Percentiles rank a stretch among this genome's conserved stretches.
phyloP scores from a whole-genome alignment of 2,113 vertebrate species.

The Gambusia affinis region DNA sequence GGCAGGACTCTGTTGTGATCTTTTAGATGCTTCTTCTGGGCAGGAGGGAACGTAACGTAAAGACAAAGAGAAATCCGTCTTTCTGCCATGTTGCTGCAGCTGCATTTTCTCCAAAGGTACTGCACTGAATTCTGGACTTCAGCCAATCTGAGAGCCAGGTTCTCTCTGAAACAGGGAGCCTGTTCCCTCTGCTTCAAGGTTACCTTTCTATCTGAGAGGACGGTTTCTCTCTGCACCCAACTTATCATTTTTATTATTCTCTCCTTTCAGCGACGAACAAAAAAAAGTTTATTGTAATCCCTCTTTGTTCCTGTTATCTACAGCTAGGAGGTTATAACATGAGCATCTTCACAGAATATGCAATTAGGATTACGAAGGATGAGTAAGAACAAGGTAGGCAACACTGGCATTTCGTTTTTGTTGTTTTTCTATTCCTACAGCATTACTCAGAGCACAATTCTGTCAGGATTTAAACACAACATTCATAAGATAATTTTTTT shows the following conservation, averaged over 20 bases:
- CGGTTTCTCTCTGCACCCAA: conserved; percentile 44
- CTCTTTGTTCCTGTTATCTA: conserved; percentile 32
- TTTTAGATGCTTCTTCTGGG: conserved; percentile 17
- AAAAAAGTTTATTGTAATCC: conserved; percentile 37
- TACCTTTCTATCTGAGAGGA: conserved; percentile 62
- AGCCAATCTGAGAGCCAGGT: conserved; percentile 39
- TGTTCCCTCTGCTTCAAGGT: conserved; percentile 57
- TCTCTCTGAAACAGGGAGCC: conserved; percentile 42
- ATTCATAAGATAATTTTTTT: conserved; percentile 11
- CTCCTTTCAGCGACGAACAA: conserved; percentile 26
- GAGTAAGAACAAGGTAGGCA: conserved; percentile 75
- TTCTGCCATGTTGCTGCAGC: conserved; percentile 47
- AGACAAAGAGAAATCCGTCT: conserved; percentile 20
- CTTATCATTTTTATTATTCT: conserved; percentile 48
- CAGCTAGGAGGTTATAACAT: conserved; percentile 73
- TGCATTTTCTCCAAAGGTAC: conserved; percentile 53
- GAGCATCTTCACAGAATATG: conserved; percentile 77
- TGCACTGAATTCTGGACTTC: conserved; percentile 40
- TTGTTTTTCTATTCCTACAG: conserved; percentile 78
- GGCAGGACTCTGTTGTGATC: conserved; percentile 13
- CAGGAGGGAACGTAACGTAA: conserved; percentile 10
- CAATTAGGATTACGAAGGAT: conserved; percentile 57
- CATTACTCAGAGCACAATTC: conserved; percentile 62
- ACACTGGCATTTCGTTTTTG: conserved; percentile 73
- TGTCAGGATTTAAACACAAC: conserved; percentile 46